Evolutionary conservation across 37 sponge, comb jelly and placozoan genomes (phyloP), one percentile per base, ranked within the genome.

Genomic region (Chondrosia reniformis): DNA sequence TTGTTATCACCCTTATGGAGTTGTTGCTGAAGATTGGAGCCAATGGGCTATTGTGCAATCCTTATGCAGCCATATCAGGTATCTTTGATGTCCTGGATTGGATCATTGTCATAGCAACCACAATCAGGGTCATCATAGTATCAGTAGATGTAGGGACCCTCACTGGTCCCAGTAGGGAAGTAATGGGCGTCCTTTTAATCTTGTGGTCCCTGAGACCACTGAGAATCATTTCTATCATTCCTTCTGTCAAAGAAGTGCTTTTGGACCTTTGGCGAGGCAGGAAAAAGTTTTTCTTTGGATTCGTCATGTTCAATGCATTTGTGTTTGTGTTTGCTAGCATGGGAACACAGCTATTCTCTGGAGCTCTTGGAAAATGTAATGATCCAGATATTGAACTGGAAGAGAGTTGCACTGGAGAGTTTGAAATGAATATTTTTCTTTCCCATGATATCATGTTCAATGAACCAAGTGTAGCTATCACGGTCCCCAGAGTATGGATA

Each of bases 251-350:
- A 9, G 34, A 58, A 31, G 88, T 86, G 32, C 17, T 91, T 12
- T 32, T 38, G 4, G 88, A 87, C 36, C 27, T 91, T 9, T 21
- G 79, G 65, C 63, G 63, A 0, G 92, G 92, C 15, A 62, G 81
- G 75, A 80, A 52, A 57, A 81, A 80, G 45, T 65, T 91, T 15
- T 49, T 91, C 30, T 43, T 71, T 28, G 92, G 57, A 9, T 15
- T 39, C 32, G 12, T 91, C 25, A 39, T 87, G 9, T 78, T 91
- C 64, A 4, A 78, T 36, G 54, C 46, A 8, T 85, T 85, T 39
- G 42, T 90, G 46, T 90, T 90, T 45, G 79, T 84, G 75, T 87
- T 87, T 84, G 81, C 85, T 46, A 91, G 85, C 56, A 54, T 87
- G 1, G 85, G 84, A 25, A 86, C 86, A 2, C 92, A 91, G 54